Evolutionary conservation across 2,113 vertebrate genomes (phyloP).

Genomic region (Pipra filicauda): DNA sequence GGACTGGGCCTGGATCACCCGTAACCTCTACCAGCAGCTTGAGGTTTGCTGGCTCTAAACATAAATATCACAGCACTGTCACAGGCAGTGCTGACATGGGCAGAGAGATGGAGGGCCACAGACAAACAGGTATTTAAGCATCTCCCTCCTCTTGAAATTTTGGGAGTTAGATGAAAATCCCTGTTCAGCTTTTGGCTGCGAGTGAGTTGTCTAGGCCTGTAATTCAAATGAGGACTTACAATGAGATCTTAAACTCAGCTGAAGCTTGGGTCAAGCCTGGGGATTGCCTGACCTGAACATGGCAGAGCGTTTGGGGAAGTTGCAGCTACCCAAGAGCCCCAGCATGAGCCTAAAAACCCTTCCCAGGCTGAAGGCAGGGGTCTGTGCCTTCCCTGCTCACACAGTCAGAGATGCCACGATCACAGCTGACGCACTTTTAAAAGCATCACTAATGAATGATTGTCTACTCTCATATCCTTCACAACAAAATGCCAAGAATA

Average conservation of each 20-base stretch:
- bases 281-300: not conserved
- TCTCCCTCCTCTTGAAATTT: not conserved
- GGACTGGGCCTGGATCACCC: not conserved
- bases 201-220: not conserved
- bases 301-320: not conserved
- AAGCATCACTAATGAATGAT: not conserved
- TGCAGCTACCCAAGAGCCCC: not conserved
- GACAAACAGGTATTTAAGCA: not conserved
- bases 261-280: not conserved
- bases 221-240: not conserved
- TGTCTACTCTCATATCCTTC: not conserved
- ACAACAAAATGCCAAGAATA: not conserved
- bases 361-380: not conserved
- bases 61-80: not conserved
- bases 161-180: not conserved
- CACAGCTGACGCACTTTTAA: not conserved
- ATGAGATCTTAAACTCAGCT: not conserved
- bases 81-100: not conserved
- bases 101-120: not conserved
- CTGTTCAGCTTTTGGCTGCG: not conserved
- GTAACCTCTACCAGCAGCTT: not conserved
- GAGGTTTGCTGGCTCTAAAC: not conserved
- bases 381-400: fast-evolving
- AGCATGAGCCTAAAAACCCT: not conserved
- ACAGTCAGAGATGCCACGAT: not conserved